Evolutionary conservation across 2,113 vertebrate genomes (phyloP).

Genomic region (Otus sunia): DNA sequence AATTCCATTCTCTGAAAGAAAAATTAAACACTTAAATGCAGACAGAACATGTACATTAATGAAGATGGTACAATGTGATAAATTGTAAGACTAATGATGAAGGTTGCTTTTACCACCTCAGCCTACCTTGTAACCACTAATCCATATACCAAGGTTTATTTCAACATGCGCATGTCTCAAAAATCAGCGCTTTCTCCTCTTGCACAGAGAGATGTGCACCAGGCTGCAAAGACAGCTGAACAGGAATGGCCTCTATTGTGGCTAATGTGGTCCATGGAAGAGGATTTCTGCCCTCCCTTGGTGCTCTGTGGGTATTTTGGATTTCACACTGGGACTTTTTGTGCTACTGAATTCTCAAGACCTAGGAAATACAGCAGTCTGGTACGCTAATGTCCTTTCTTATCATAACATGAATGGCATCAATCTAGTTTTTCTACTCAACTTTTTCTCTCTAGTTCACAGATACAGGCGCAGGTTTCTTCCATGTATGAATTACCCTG

Average conservation of each 20-base stretch:
- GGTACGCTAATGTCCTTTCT: not conserved
- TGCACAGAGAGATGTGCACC: not conserved
- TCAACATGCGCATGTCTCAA: not conserved
- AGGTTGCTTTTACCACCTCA: not conserved
- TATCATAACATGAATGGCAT: not conserved
- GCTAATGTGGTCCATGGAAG: not conserved
- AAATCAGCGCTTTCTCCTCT: not conserved
- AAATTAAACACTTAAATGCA: not conserved
- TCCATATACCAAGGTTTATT: not conserved
- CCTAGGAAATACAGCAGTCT: not conserved
- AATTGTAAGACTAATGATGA: not conserved
- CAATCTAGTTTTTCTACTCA: not conserved
- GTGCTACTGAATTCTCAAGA: not conserved
- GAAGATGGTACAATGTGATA: not conserved
- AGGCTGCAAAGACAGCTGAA: not conserved
- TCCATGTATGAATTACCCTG: not conserved
- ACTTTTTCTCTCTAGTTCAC: not conserved
- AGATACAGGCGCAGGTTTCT: not conserved
- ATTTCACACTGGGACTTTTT: not conserved
- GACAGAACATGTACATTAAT: not conserved
- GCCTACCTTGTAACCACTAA: not conserved
- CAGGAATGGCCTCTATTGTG: not conserved
- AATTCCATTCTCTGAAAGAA: not conserved
- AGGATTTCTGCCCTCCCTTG: not conserved
- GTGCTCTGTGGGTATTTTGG: not conserved